Evolutionary conservation across 2,888 invertebrate species (phyloP), one percentile per base, ranked within the genome.

Genomic region (Meteorus colon): DNA sequence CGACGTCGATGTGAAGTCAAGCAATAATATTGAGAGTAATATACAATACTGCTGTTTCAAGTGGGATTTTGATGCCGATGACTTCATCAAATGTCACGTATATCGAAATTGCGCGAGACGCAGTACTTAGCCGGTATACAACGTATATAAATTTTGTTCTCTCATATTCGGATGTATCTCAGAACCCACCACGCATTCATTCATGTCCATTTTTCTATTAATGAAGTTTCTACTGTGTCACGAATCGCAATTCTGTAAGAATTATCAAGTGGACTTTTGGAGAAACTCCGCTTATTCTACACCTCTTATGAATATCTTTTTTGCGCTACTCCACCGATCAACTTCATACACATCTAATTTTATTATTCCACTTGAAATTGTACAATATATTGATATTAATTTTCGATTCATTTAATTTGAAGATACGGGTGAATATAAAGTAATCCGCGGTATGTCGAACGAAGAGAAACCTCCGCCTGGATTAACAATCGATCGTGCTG

Each of bases 401-500:
- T 48, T n/a, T 48, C 1, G 16, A n/a, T n/a, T 48, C 2, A 5
- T 48, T n/a, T 4, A 16, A 55, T 55, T 66, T 65, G 24, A 65
- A 65, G 67, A 29, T 67, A 73, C 66, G 59, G 66, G 51, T 19
- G 37, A 65, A 16, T 41, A n/a, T 34, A 65, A 31, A 24, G 16
- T 65, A 65, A 45, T 51, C 19, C 19, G 55, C 85, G 88, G 85
- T 79, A 88, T 88, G 88, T 87, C 88, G 84, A 88, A 86, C 82
- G 86, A 86, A 83, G 88, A 88, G 80, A 89, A 89, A 85, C 90
- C 91, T 82, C 93, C 93, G 83, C 92, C 94, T 79, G 92, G 93
- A 75, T 91, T 96, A 82, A 96, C 96, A 84, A 96, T 97, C 89
- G 97, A 96, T 91, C 93, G 96, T 81, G 97, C 97, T 70, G 97